Evolutionary conservation across 2,888 invertebrate species (phyloP), one percentile per base, ranked within the genome.

Genomic region (Cheilosia soror): DNA sequence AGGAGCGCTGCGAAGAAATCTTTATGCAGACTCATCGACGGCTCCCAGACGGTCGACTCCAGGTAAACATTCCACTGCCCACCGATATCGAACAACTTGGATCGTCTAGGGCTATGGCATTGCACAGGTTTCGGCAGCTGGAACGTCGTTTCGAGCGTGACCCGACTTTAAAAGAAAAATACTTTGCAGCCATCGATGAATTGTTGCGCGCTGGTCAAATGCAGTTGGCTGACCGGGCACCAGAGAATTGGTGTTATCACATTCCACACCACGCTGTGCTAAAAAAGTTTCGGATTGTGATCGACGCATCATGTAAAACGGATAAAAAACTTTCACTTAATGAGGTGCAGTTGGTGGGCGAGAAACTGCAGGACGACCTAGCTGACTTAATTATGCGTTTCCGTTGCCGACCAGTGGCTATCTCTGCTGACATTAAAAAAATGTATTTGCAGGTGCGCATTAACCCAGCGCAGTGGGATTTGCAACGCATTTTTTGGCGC

Each of bases 401-500:
- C n/a, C n/a, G n/a, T n/a, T n/a, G n/a, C n/a, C n/a, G n/a, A n/a
- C n/a, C n/a, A n/a, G 58, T 78, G 9, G 78, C 51, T 25, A 27
- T 78, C 44, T 20, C 11, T 5, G 37, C 71, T 9, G 71, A 78
- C 20, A 42, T 71, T 27, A 44, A 57, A 27, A 78, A 62, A 20
- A 78, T 78, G 69, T 78, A 66, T 37, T 31, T 58, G 20, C 60
- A 78, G 37, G 69, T 71, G 9, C 5, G 31, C 15, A 49, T 77
- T 11, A 15, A 62, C 15, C 31, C 42, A 7, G 25, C 2, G 2
- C 78, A 78, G 42, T 78, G 63, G 65, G 63, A 72, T 27, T 20
- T 77, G 11, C 69, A 69, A 40, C 63, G 63, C 13, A 78, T 78
- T n/a, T 20, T 60, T 78, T 78, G 71, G 77, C 37, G 69, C 15